Evolutionary conservation across 2,113 vertebrate species (phyloP), one percentile per base, ranked within the genome.

Genomic region (Cyanoderma ruficeps): DNA sequence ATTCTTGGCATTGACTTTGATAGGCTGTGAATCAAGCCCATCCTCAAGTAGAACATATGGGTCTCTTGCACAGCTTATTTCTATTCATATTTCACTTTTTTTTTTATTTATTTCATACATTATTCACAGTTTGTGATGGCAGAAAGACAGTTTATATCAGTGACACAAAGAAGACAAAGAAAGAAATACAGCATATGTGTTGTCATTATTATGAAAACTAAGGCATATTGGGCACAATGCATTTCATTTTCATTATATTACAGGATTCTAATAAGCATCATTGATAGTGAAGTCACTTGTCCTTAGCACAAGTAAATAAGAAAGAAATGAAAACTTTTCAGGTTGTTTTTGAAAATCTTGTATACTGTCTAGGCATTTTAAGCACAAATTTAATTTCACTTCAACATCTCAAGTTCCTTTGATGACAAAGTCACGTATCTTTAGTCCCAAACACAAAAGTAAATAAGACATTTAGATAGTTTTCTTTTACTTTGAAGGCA

Each of bases 401-500:
- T 92, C 95, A 84, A 95, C 91, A 97, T 97, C 96, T 92, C 81
- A 93, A 15, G 59, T 84, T 91, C 77, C 96, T 97, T 97, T 97
- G 97, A 97, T 96, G 97, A 90, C 95, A 97, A 93, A 96, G 90
- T 95, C 93, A 91, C 91, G 2, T 96, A 96, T 95, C 88, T 96
- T 97, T 97, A 97, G 94, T 96, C 81, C 91, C 86, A 92, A 94
- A 95, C 79, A 91, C 68, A 97, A 86, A 92, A 95, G 89, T 97
- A 97, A 97, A 95, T 93, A 97, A 97, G 95, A 96, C 95, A 97
- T 96, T 97, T 97, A 97, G 77, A 97, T 95, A 96, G 72, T 95
- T 96, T 96, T 92, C 84, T 76, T 85, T 67, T 78, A 94, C 94
- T 97, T 97, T 97, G 95, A 97, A 97, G 83, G 80, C 25, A 96